A percentile compares a stretch with the other conserved stretches of the same genome.
These are phyloP conservation scores for Drosophila formosana DNA, from an alignment of 2,888 invertebrate genomes.

Conservation along the genomic window DNA sequence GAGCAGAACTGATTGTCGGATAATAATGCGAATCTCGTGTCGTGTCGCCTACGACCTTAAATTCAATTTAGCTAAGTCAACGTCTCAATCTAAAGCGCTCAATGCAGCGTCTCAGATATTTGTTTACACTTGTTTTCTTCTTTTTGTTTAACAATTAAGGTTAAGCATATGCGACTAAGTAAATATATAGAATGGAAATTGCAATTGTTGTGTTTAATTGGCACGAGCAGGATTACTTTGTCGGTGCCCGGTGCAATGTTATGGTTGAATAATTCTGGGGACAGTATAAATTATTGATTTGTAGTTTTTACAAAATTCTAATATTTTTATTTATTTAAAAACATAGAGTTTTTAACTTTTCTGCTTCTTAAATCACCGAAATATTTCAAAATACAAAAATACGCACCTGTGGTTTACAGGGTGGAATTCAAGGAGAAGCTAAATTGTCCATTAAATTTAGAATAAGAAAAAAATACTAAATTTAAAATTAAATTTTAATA, in stretches of 20 bases:
- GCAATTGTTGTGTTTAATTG: slow-evolving; percentile 12
- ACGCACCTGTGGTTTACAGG: too few species aligned
- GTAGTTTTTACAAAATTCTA: too few species aligned
- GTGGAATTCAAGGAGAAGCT: too few species aligned
- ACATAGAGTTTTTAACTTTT: too few species aligned
- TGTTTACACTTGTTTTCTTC: slow-evolving; percentile 61
- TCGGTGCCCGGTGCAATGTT: neutral
- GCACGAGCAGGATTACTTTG: slow-evolving; percentile 9
- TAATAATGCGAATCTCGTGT: slow-evolving; percentile 77
- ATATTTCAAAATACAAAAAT: too few species aligned
- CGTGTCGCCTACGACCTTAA: slow-evolving; percentile 74
- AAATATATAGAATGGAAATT: slow-evolving; percentile 34
- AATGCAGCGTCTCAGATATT: slow-evolving; percentile 45
- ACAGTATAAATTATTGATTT: too few species aligned
- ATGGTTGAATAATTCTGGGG: too few species aligned
- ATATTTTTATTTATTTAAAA: too few species aligned
- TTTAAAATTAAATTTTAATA: too few species aligned
- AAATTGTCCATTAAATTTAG: too few species aligned
- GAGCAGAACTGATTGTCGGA: slow-evolving; percentile 11
- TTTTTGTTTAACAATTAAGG: slow-evolving; percentile 74
- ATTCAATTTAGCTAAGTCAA: slow-evolving; percentile 76
- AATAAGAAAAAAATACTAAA: too few species aligned
- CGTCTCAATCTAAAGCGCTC: slow-evolving; percentile 46
- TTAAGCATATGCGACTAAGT: slow-evolving; percentile 41
- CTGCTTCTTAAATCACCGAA: too few species aligned